These are phyloP conservation scores for Cataglyphis altisquamis DNA, from an alignment of 2,888 invertebrate species.

Conservation along the genomic window DNA sequence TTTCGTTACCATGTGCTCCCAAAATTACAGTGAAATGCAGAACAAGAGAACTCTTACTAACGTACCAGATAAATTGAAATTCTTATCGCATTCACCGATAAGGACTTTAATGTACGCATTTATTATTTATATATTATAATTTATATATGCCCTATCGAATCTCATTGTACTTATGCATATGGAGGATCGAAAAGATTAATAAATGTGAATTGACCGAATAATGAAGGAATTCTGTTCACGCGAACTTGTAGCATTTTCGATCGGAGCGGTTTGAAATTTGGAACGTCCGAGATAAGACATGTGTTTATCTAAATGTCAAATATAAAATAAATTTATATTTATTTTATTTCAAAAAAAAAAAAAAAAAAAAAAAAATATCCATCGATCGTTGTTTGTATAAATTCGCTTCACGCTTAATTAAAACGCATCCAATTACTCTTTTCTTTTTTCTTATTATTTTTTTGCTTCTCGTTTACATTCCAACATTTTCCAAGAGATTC, in stretches of 20 bases:
- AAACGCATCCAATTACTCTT: neutral
- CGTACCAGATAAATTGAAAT: neutral
- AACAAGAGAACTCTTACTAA: neutral
- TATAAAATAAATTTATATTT: neutral
- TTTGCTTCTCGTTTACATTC: neutral
- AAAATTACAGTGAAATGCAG: neutral
- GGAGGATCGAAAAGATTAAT: constrained; percentile 26
- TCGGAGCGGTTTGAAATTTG: neutral
- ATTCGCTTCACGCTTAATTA: neutral
- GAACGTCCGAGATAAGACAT: neutral
- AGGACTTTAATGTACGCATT: neutral
- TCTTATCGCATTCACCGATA: neutral
- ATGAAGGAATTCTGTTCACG: neutral
- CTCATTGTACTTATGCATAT: constrained; percentile 1
- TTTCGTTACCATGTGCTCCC: neutral
- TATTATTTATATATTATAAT: neutral
- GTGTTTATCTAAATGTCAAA: neutral
- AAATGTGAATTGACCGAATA: neutral
- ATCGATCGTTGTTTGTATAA: neutral
- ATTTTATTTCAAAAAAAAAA: neutral
- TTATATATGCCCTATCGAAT: neutral
- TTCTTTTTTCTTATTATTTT: neutral
- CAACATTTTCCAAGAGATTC: neutral
- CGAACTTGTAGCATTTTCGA: neutral
- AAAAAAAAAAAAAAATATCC: neutral